phyloP scores from a whole-genome alignment of 2,113 vertebrate species.

The Callorhinus ursinus region DNA sequence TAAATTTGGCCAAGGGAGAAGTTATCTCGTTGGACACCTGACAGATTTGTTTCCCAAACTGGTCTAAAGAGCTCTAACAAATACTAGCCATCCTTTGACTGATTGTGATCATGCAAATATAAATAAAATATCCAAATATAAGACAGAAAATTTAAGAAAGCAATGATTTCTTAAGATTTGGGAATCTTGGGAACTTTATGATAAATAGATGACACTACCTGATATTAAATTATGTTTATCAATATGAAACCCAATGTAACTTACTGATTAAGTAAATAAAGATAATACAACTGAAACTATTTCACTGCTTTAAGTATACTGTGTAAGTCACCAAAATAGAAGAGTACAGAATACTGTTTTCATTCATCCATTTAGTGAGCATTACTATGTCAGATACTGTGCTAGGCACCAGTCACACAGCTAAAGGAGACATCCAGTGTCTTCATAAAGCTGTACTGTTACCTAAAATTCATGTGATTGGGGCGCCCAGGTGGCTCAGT shows the following conservation, averaged over 20 bases:
- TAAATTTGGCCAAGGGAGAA: background rate
- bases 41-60: slow-evolving; percentile 1
- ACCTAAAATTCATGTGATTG: background rate
- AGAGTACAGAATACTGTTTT: background rate
- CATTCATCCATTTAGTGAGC: background rate
- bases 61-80: background rate
- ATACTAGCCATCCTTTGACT: background rate
- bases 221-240: background rate
- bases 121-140: slow-evolving; percentile 40
- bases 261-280: slow-evolving; percentile 10
- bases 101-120: background rate
- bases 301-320: background rate
- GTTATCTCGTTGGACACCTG: background rate
- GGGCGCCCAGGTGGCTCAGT: too few species aligned
- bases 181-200: background rate
- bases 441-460: background rate
- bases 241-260: background rate
- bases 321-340: background rate
- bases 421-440: background rate
- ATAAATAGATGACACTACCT: background rate
- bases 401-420: background rate
- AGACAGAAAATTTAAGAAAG: background rate
- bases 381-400: background rate
- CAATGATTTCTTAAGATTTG: background rate
- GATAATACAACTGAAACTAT: background rate